Base-by-base conservation (phyloP, 2,113 vertebrate genomes). In the Tenebrosternarchus preto region DNA sequence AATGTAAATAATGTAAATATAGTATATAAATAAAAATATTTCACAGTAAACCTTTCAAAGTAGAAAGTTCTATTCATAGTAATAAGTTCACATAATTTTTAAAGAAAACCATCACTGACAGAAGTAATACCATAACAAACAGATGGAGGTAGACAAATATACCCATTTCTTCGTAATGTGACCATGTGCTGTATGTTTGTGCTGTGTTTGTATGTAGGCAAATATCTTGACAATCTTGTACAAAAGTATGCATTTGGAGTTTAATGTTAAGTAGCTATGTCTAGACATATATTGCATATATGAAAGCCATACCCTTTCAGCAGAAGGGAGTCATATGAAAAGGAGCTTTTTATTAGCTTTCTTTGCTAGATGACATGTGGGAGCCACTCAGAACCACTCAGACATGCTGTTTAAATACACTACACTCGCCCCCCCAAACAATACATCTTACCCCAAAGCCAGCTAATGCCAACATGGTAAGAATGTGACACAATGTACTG, bases 361-460 rank as follows among this genome's bases (percentile, higher is more conserved):
- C 46, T 72, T 6, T 27, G 36, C 24, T 16, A 57, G 29, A 67
- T 80, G 24, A 57, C 27, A 59, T n/a, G 50, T 19, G 33, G 69
- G 53, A 57, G 24, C 50, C 50, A 9, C 20, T 39, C 25, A 29
- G 25, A 36, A 36, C 33, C 53, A 66, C 63, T 19, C 17, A 39
- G 24, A 43, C 19, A 31, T 25, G 50, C 56, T 71, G 74, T 64
- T 31, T 17, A 76, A 76, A 50, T 55, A 50, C 59, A 36, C 31
- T n/a, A n/a, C n/a, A n/a, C n/a, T n/a, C n/a, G n/a, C n/a, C n/a
- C n/a, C n/a, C n/a, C n/a, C n/a, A n/a, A n/a, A n/a, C n/a, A n/a
- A n/a, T 36, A 24, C 27, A 24, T 25, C 78, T 17, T 43, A 55
- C 60, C 63, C 50, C 36, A 70, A 61, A 75, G 31, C 29, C 27